Base-by-base conservation (phyloP, 2,888 invertebrate genomes). In the Parnassius orleans region DNA sequence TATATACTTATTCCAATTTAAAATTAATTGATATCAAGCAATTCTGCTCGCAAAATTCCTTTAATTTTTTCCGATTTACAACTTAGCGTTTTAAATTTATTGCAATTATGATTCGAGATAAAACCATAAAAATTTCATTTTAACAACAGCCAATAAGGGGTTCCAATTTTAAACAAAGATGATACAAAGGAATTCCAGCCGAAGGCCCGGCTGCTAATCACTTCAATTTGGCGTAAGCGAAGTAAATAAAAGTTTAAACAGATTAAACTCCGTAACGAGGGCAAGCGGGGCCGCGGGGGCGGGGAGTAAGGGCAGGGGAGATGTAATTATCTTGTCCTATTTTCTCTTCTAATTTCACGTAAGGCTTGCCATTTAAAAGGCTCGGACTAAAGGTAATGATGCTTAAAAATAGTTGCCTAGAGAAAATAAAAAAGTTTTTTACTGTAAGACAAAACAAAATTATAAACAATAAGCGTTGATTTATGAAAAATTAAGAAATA, bases 211-310 rank as follows among this genome's bases (percentile, higher is more conserved):
- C 78, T 75, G 79, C 79, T 87, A 88, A 89, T 88, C 84, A 78
- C 76, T 76, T 75, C 82, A 86, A 87, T 87, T 87, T 81, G 71
- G 78, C 79, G 80, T 77, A 81, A 83, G 80, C 74, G 74, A 76
- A 79, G 80, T 87, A 88, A 89, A 89, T 88, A 90, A 90, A 90
- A 90, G 86, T 90, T 87, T 86, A 87, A 85, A 87, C 83, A 86
- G 88, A 90, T 89, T 88, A 88, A 89, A 86, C 83, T 82, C 73
- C 68, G 83, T 84, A 87, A 89, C 80, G 85, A 83, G 83, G 79
- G 79, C 73, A 71, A 68, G 73, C 65, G 69, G 68, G 62, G 68
- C 67, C 67, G 69, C 67, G 69, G 66, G 67, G 69, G 68, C 69
- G 66, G 69, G 68, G 68, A 68, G 68, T 70, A 66, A 70, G 68